These are phyloP conservation scores for Toxostoma redivivum DNA, from an alignment of 2,113 vertebrate species.

Conservation along the genomic window DNA sequence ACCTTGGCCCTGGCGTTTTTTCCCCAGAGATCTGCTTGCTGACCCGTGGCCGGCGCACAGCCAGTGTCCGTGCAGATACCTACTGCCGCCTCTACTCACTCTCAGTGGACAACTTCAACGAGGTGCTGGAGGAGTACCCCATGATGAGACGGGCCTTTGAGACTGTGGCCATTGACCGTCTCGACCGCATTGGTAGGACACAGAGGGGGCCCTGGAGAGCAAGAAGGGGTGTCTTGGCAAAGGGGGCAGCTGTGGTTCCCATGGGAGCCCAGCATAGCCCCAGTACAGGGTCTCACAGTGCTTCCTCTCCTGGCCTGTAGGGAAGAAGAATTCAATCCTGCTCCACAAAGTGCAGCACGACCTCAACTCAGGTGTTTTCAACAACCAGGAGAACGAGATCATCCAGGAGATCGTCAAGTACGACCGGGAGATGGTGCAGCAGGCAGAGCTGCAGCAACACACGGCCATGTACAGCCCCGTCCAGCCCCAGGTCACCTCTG, in stretches of 20 bases:
- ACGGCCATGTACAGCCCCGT: conserved; percentile 77
- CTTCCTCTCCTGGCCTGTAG: conserved; percentile 28
- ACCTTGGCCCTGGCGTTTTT: neutral
- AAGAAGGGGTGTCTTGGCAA: neutral
- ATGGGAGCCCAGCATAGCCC: rapidly evolving
- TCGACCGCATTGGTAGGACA: conserved; percentile 90
- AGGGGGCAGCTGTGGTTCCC: rapidly evolving
- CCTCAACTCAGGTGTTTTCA: conserved; percentile 94
- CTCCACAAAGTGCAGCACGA: conserved; percentile 98
- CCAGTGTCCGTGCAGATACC: conserved; percentile 91
- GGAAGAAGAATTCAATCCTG: conserved; percentile 95
- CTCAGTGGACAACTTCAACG: conserved; percentile 95
- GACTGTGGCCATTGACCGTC: conserved; percentile 94
- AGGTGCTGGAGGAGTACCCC: conserved; percentile 97
- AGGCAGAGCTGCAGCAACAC: conserved; percentile 83
- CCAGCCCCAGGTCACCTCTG: conserved; percentile 79
- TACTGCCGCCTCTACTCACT: conserved; percentile 90
- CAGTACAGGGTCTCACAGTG: rapidly evolving
- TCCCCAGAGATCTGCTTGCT: conserved; percentile 91
- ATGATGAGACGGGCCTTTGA: conserved; percentile 98
- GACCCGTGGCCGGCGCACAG: conserved; percentile 91
- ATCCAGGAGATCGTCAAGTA: conserved; percentile 99
- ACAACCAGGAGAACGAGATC: conserved; percentile 97
- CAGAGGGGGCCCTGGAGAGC: rapidly evolving
- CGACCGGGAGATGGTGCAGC: conserved; percentile 96